Evolutionary conservation across 2,888 invertebrate species (phyloP), one percentile per base, ranked within the genome.

Genomic region (Andrena chrysosceles): DNA sequence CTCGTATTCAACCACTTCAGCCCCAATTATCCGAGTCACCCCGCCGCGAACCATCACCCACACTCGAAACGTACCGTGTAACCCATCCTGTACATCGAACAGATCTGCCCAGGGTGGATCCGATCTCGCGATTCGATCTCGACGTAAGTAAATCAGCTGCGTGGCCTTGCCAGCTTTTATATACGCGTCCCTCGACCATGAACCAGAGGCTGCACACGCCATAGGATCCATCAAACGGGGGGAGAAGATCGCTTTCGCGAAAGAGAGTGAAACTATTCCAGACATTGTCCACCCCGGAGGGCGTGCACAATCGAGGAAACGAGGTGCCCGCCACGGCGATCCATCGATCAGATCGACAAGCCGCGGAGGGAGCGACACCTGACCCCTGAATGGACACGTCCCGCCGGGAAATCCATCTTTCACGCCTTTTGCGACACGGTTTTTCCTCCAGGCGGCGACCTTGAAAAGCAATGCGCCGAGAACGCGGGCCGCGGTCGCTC

Each of bases 41-140:
- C 20, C 16, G 16, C 4, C 56, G 13, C 56, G 23, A 64, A 42
- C 10, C 42, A 5, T 8, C 42, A 31, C 16, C 23, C 48, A 48
- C 35, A 20, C 5, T 13, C 13, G 26, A 77, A 78, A 90, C 93
- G 86, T 91, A 93, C 93, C 92, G 71, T 88, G 77, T 85, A 84
- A 78, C 85, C 84, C 93, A 93, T 93, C 84, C 3, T 59, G 10
- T 7, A 33, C 20, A 31, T 33, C 26, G 23, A 29, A 6, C 10
- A 20, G n/a, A 31, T 48, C 8, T 49, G 59, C 23, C 48, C 26
- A 4, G 5, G 48, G 16, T 26, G 3, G 42, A 81, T 77, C 56
- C 60, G 16, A 54, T 54, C 26, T 29, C 29, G 60, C 63, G 33
- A 62, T 81, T 52, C 52, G 67, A 77, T 70, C 71, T 67, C 59